Conservation (phyloP, 2,797 vertebrate species). For the Syndactyla subalaris region DNA sequence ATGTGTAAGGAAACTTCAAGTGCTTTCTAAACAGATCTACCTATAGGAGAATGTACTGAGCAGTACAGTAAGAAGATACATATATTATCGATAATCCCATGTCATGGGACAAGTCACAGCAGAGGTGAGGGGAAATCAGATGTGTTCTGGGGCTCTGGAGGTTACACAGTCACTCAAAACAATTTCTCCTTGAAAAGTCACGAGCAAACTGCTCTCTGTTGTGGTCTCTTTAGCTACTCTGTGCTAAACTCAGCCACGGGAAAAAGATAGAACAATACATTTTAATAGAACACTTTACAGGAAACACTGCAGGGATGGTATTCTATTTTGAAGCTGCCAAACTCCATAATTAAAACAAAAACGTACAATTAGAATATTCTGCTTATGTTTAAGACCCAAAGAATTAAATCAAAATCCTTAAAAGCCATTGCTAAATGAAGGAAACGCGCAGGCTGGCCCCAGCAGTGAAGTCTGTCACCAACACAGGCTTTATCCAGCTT, state of each 20-base stretch:
- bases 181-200: conserved; percentile 58
- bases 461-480: conserved; percentile 70
- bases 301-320: not conserved
- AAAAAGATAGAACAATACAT: not conserved
- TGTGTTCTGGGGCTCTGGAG: conserved; percentile 53
- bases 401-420: conserved; percentile 71
- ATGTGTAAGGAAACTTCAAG: conserved; percentile 70
- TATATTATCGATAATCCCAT: conserved; percentile 52
- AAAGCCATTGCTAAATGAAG: conserved; percentile 65
- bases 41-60: conserved; percentile 39
- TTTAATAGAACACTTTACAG: not conserved
- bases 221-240: not conserved
- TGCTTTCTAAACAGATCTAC: conserved; percentile 44
- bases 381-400: conserved; percentile 56
- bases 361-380: conserved; percentile 43
- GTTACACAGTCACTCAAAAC: conserved; percentile 2
- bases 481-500: conserved; percentile 67
- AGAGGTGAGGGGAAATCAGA: conserved; percentile 69
- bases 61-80: conserved; percentile 66
- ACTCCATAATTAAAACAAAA: conserved; percentile 63
- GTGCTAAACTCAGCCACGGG: not conserved
- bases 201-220: not conserved
- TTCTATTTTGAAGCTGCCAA: conserved; percentile 34
- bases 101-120: conserved; percentile 50
- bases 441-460: conserved; percentile 40